phyloP scores from a whole-genome alignment of 1,140 invertebrate species.

The Acromyrmex echinatior region DNA sequence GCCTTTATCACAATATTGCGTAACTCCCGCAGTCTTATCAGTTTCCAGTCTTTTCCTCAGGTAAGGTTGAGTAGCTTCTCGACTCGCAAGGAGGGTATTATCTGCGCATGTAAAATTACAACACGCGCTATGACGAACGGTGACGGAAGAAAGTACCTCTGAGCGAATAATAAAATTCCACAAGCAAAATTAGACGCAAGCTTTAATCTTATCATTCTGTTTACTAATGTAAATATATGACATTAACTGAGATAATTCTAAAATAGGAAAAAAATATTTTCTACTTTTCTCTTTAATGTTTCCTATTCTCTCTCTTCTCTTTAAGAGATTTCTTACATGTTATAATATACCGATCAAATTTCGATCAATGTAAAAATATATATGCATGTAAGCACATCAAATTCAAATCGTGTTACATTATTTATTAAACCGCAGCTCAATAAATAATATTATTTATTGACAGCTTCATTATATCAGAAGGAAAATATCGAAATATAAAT shows the following conservation, averaged over 20 bases:
- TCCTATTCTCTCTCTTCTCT: not conserved
- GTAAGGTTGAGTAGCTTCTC: conserved; percentile 28
- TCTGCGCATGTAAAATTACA: conserved; percentile 33
- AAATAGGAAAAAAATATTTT: not conserved
- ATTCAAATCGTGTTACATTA: conserved; percentile 33
- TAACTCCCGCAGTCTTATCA: conserved; percentile 78
- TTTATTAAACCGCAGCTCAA: not conserved
- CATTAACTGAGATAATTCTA: not conserved
- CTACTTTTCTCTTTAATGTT: not conserved
- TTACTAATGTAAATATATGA: not conserved
- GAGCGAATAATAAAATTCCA: not conserved
- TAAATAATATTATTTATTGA: not conserved
- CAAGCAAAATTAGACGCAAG: not conserved
- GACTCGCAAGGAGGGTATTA: not conserved
- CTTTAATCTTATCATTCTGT: conserved; percentile 9
- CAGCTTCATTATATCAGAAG: not conserved
- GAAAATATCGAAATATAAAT: not conserved
- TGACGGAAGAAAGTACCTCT: conserved; percentile 1
- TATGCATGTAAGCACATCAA: not conserved
- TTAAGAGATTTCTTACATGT: not conserved
- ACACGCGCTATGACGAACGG: conserved; percentile 15
- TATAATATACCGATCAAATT: conserved; percentile 1
- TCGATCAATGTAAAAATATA: conserved; percentile 16
- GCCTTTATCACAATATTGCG: conserved; percentile 82
- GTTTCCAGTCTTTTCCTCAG: conserved; percentile 54